Conservation (phyloP, 1,140 invertebrate genomes). For the Diachasma alloeum region DNA sequence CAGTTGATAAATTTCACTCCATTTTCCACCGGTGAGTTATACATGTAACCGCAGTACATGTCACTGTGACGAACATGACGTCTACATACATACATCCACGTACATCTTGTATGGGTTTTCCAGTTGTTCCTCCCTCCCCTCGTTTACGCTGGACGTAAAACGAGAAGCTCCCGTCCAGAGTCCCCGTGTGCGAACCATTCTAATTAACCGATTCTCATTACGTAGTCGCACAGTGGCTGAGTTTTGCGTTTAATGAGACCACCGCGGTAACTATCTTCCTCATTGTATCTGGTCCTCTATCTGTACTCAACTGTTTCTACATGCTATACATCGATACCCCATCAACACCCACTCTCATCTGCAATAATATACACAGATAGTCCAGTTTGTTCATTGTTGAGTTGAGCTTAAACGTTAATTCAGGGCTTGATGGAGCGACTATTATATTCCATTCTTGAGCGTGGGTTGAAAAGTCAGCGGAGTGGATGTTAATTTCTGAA, state of each 20-base stretch:
- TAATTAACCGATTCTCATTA: conserved; percentile 63
- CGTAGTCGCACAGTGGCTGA: conserved; percentile 47
- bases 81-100: conserved; percentile 25
- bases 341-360: not conserved
- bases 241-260: conserved; percentile 59
- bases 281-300: not conserved
- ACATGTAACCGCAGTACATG: conserved; percentile 8
- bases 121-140: not conserved
- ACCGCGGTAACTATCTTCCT: conserved; percentile 37
- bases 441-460: too few relatives aligned
- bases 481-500: too few relatives aligned
- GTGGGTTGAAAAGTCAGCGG: too few relatives aligned
- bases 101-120: not conserved
- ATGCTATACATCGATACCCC: conserved; percentile 6
- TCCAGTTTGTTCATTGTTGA: not conserved
- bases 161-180: not conserved
- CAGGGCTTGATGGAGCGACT: too few relatives aligned
- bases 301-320: not conserved
- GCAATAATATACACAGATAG: not conserved
- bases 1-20: not conserved
- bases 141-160: not conserved
- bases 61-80: conserved; percentile 31
- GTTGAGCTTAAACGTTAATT: too few relatives aligned
- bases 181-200: conserved; percentile 32
- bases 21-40: not conserved